phyloP scores from a whole-genome alignment of 2,888 invertebrate species.

The Eilema depressum region DNA sequence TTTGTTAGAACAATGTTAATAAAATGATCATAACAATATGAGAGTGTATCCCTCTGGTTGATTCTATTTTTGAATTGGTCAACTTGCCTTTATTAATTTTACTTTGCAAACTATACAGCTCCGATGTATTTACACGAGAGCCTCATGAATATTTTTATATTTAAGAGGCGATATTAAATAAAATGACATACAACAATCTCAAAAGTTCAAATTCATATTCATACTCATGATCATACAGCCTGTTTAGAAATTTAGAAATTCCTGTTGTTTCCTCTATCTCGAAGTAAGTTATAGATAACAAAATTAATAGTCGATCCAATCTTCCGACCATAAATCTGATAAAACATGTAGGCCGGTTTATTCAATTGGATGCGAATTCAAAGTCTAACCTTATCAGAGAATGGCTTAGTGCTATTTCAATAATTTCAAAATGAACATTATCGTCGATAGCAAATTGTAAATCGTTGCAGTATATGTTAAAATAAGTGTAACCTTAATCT shows the following conservation, averaged over 20 bases:
- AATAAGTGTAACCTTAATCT: constrained; percentile 36
- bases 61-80: background rate
- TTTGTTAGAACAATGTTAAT: background rate
- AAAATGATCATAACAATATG: background rate
- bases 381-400: constrained; percentile 45
- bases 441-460: constrained; percentile 43
- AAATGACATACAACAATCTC: background rate
- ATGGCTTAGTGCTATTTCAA: constrained; percentile 41
- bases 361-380: constrained; percentile 48
- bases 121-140: too few relatives aligned
- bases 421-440: constrained; percentile 43
- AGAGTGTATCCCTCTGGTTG: background rate
- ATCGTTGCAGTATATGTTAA: constrained; percentile 31
- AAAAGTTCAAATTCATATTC: constrained; percentile 14
- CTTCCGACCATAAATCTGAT: constrained; percentile 50
- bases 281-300: constrained; percentile 45
- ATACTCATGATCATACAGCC: constrained; percentile 18
- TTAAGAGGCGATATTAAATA: background rate
- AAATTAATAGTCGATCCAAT: constrained; percentile 53
- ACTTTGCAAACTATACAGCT: too few relatives aligned
- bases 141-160: too few relatives aligned
- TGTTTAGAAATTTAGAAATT: constrained; percentile 53
- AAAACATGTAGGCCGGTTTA: constrained; percentile 47
- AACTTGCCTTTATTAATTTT: background rate
- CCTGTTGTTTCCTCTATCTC: constrained; percentile 45